Conservation (phyloP, 2,888 invertebrate species). For the Adela reaumurella region DNA sequence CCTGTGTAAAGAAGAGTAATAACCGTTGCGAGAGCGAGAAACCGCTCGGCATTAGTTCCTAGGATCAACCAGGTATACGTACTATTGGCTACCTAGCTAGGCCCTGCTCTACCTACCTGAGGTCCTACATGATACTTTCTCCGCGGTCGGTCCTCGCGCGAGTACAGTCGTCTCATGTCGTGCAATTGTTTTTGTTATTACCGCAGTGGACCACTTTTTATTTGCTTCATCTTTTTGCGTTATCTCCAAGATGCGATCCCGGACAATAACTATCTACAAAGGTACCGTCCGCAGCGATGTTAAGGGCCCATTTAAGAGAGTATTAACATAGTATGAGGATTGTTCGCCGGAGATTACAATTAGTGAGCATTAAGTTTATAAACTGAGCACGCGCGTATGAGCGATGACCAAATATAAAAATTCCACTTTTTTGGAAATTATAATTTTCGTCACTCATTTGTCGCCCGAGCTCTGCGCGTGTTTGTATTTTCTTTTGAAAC, state of each 20-base stretch:
- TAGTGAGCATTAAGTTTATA: neutral
- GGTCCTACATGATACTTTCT: too few relatives aligned
- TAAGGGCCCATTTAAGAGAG: neutral
- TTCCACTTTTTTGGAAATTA: neutral
- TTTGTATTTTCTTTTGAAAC: too few relatives aligned
- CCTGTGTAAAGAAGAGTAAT: too few relatives aligned
- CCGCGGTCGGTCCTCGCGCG: too few relatives aligned
- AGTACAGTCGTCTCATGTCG: constrained; percentile 20
- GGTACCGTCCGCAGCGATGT: constrained; percentile 19
- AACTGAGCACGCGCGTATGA: neutral
- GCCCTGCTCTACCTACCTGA: too few relatives aligned
- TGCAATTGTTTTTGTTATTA: constrained; percentile 28
- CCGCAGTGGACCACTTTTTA: constrained; percentile 20
- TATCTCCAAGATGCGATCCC: constrained; percentile 29
- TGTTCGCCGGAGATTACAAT: neutral
- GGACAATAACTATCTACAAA: constrained; percentile 30
- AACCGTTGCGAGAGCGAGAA: too few relatives aligned
- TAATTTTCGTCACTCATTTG: neutral
- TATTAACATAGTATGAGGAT: neutral
- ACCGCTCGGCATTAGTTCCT: too few relatives aligned
- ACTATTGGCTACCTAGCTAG: too few relatives aligned
- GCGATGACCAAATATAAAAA: neutral
- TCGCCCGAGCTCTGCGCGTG: too few relatives aligned
- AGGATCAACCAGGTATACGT: too few relatives aligned
- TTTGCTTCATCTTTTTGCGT: constrained; percentile 26